Base-by-base conservation (phyloP, 2,113 vertebrate species). In the Dicaeum eximium region DNA sequence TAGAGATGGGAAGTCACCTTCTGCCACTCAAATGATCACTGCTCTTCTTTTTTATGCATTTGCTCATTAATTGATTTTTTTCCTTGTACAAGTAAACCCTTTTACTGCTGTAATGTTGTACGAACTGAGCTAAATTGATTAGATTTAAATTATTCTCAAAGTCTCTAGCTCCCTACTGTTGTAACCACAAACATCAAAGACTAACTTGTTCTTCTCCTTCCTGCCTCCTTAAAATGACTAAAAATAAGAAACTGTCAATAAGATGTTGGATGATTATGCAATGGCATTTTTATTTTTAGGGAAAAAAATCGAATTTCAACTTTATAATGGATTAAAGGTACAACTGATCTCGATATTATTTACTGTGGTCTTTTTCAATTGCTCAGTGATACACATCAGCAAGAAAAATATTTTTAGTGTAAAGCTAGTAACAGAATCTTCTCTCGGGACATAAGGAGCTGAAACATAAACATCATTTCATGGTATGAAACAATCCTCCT, bases 201-300 rank as follows among this genome's bases (percentile, higher is more conserved):
- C 80, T 92, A 80, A 72, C 84, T 66, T 94, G 38, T 91, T 45
- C 25, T 57, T 90, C 86, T 94, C 81, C 73, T 96, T 88, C 78
- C 80, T 93, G 65, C 42, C 66, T 92, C 86, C 95, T 96, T 96
- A 94, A 88, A 83, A 85, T 94, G 89, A 65, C 95, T 97, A 96
- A 98, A 97, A 98, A 98, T 97, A 98, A 97, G 80, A 61, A 64
- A 80, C 71, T 75, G 57, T 97, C 97, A 94, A 97, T 97, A 96
- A 82, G 66, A 83, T 71, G 70, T 25, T 83, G 64, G 85, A 72
- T 90, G 64, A 86, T 87, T 85, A 62, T 47, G 92, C 80, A 93
- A 83, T 54, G 62, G 15, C 58, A 70, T 81, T 90, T 90, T 95
- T 92, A 95, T 96, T 96, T 94, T 97, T 96, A 92, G 87, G 80